Evolutionary conservation across 2,797 vertebrate species (phyloP).

Genomic region (Oryzias sinensis): DNA sequence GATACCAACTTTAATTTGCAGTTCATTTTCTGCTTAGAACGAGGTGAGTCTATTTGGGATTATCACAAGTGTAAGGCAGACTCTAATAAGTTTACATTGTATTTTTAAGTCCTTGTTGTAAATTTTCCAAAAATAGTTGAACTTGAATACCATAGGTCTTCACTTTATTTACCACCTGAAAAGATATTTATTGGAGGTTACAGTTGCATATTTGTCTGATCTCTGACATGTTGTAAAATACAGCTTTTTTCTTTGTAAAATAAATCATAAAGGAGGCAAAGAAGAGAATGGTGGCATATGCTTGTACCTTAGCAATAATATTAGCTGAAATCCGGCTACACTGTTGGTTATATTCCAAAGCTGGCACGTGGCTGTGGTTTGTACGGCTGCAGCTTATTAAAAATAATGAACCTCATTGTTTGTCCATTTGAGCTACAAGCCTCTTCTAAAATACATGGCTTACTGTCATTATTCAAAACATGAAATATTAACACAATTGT

Average conservation of each 20-base stretch:
- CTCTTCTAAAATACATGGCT: conserved; percentile 4
- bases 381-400: conserved; percentile 31
- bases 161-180: conserved; percentile 1
- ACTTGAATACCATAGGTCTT: conserved; percentile 1
- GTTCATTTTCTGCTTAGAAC: conserved; percentile 6
- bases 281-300: background rate
- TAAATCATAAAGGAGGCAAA: background rate
- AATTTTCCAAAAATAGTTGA: background rate
- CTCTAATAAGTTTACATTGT: conserved; percentile 10
- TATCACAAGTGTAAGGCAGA: conserved; percentile 1
- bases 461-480: conserved; percentile 10
- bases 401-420: conserved; percentile 42
- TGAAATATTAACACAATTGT: background rate
- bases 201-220: background rate
- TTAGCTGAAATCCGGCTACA: conserved; percentile 13
- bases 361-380: conserved; percentile 21
- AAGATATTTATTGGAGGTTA: conserved; percentile 12
- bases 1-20: conserved; percentile 17
- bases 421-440: conserved; percentile 19
- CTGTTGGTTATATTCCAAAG: conserved; percentile 22
- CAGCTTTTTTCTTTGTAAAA: background rate
- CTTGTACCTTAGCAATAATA: conserved; percentile 9
- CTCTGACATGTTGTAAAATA: background rate
- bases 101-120: background rate
- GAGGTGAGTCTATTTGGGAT: conserved; percentile 26